Conservation (phyloP, 2,113 vertebrate genomes). For the Thalassarche chlororhynchos region DNA sequence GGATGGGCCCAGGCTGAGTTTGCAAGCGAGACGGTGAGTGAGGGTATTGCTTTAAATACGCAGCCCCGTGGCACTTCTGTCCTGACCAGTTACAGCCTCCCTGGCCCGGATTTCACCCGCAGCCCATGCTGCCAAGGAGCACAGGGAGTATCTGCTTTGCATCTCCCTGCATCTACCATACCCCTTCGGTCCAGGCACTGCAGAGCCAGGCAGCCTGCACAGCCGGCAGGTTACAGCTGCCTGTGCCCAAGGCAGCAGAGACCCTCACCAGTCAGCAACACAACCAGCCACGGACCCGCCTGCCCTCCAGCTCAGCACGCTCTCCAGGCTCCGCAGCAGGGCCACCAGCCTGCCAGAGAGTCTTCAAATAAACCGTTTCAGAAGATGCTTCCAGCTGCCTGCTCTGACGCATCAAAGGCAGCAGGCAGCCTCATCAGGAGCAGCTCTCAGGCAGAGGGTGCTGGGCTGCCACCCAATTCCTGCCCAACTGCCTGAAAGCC, state of each 20-base stretch:
- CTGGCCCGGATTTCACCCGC: not conserved
- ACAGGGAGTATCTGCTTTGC: not conserved
- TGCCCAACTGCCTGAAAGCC: not conserved
- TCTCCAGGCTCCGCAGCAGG: not conserved
- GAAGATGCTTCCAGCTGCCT: not conserved
- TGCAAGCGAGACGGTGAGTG: rapidly evolving
- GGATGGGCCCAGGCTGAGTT: rapidly evolving
- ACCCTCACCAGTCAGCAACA: not conserved
- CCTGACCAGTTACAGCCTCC: not conserved
- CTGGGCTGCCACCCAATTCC: not conserved
- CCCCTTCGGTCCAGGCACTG: rapidly evolving
- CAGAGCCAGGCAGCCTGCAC: not conserved
- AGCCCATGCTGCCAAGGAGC: not conserved
- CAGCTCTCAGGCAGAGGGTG: not conserved
- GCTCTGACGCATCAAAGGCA: not conserved
- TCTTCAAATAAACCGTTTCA: not conserved
- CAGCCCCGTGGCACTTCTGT: not conserved
- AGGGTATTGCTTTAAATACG: not conserved
- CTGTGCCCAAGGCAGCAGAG: not conserved
- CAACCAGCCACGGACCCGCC: not conserved
- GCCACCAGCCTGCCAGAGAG: not conserved
- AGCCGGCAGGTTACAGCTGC: not conserved
- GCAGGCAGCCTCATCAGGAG: not conserved
- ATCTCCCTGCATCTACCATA: not conserved
- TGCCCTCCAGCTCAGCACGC: not conserved